Conservation (phyloP, 2,797 vertebrate genomes). For the Hydrolagus colliei region DNA sequence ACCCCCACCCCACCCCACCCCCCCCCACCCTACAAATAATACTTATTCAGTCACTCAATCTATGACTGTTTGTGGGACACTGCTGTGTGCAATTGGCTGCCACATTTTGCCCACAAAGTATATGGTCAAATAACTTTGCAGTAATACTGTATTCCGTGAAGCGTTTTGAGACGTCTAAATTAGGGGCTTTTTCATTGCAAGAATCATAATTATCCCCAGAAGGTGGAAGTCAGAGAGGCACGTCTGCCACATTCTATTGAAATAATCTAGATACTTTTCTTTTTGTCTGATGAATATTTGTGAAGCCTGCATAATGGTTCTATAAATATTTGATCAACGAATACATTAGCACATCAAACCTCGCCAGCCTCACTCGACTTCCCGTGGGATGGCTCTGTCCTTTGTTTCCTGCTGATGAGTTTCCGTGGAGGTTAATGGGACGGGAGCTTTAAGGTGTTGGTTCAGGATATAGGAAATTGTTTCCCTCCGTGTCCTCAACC, state of each 20-base stretch:
- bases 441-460: not conserved
- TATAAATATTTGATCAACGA: conserved; percentile 19
- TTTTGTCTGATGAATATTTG: not conserved
- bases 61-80: too few relatives aligned
- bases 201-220: too few relatives aligned
- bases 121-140: too few relatives aligned
- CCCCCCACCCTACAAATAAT: too few relatives aligned
- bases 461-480: not conserved
- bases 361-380: not conserved
- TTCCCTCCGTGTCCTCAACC: not conserved
- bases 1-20: too few relatives aligned
- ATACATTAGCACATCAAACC: conserved; percentile 2
- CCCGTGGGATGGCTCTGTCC: not conserved
- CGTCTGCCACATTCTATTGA: not conserved
- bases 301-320: conserved; percentile 12
- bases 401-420: conserved; percentile 4
- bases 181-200: too few relatives aligned
- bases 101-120: too few relatives aligned
- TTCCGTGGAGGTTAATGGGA: not conserved
- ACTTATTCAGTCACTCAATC: too few relatives aligned
- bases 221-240: not conserved
- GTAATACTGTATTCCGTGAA: too few relatives aligned
- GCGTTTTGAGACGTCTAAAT: too few relatives aligned
- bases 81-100: too few relatives aligned
- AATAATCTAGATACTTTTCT: conserved; percentile 11